A percentile compares a stretch with the other conserved stretches of the same genome.
These are phyloP conservation scores for Gymnarchus niloticus DNA, from an alignment of 2,113 vertebrate genomes.

Conservation along the genomic window DNA sequence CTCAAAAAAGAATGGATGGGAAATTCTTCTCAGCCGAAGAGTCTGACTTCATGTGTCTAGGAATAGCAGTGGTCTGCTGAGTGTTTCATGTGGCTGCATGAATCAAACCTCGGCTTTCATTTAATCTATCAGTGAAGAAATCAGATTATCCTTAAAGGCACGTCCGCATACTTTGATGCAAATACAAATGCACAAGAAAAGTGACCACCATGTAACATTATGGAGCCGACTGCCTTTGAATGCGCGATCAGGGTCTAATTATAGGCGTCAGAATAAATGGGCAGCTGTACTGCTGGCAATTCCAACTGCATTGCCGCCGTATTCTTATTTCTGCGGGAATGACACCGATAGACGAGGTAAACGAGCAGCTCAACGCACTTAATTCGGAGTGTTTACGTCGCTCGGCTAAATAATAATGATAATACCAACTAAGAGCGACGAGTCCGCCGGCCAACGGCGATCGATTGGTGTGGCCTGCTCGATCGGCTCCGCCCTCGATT, in stretches of 20 bases:
- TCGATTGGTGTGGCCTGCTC: conserved; percentile 44
- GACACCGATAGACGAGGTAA: neutral
- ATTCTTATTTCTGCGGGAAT: neutral
- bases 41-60: conserved; percentile 6
- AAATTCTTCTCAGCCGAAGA: neutral
- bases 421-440: no score
- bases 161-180: neutral
- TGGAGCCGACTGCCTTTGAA: neutral
- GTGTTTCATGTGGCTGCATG: neutral
- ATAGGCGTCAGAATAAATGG: neutral
- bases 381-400: no score
- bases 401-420: no score
- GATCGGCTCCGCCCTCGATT: conserved; percentile 57
- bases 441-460: neutral
- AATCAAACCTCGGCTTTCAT: neutral
- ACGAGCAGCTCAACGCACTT: no score
- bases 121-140: neutral
- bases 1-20: neutral
- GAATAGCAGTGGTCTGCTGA: conserved; percentile 8
- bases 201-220: neutral
- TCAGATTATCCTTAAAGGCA: neutral
- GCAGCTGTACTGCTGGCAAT: neutral
- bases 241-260: neutral
- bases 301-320: neutral
- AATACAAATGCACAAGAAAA: neutral